Evolutionary conservation across 2,888 invertebrate species (phyloP).

Genomic region (Watsonalla binaria): DNA sequence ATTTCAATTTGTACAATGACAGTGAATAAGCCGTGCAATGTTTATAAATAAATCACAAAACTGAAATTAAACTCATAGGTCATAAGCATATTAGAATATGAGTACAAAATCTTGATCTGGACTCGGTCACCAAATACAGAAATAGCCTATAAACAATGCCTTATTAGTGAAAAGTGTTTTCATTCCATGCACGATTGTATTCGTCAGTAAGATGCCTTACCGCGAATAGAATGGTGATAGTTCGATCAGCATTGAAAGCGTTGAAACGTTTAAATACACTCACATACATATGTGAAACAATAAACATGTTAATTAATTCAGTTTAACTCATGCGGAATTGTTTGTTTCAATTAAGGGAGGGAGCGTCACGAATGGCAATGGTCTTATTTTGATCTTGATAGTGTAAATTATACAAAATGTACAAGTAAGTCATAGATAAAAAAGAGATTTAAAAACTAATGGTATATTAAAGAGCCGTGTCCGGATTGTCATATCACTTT

Average conservation of each 20-base stretch:
- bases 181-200: slow-evolving; percentile 9
- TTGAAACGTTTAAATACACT: slow-evolving; percentile 8
- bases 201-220: slow-evolving; percentile 17
- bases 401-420: not conserved
- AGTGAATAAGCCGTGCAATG: no score
- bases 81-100: not conserved
- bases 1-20: not conserved
- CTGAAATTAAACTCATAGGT: no score
- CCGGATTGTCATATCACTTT: slow-evolving; percentile 65
- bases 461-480: slow-evolving; percentile 30
- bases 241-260: slow-evolving; percentile 27
- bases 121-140: not conserved
- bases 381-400: not conserved
- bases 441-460: not conserved
- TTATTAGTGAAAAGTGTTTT: slow-evolving; percentile 5
- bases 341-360: slow-evolving; percentile 25
- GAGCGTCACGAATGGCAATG: not conserved
- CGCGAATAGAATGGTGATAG: slow-evolving; percentile 32
- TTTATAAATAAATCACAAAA: no score
- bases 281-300: slow-evolving; percentile 13
- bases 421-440: no score
- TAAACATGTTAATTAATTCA: slow-evolving; percentile 28
- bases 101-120: not conserved
- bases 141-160: slow-evolving; percentile 1
- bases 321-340: slow-evolving; percentile 21